Evolutionary conservation across 1,140 invertebrate genomes (phyloP), one percentile per base, ranked within the genome.

Genomic region (Trichogramma pretiosum): DNA sequence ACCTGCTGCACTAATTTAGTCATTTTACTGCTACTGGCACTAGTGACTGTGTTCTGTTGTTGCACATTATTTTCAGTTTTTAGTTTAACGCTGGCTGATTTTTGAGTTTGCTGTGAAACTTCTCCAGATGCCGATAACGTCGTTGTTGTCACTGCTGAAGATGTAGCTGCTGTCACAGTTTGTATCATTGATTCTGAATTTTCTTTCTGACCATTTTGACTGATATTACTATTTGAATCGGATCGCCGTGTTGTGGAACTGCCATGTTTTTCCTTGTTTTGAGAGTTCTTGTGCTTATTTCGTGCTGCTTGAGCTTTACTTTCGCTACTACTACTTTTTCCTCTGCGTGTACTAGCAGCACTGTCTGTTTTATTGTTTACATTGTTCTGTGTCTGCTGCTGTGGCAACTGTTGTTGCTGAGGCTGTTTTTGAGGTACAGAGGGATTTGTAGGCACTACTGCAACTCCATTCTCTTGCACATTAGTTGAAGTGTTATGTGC

Each of bases 271-370:
- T 72, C 70, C 50, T 71, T 72, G 35, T 72, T 72, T 48, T 70
- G 68, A 33, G 59, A 67, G 58, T 72, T 72, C 62, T 71, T 72
- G 41, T 72, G 68, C 51, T 72, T 72, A 40, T 71, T 72, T 1
- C 70, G 58, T 28, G 63, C 67, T 36, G 68, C 67, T 40, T 72
- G 70, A 4, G 65, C 66, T 53, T 72, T 72, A 50, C 70, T 71
- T 50, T 72, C 70, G 53, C 65, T 71, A 50, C 69, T 72, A 59
- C 63, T 72, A 59, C 63, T 68, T 53, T 72, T 72, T 32, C 67
- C 65, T 28, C 70, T 60, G 4, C 70, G 61, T 47, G 62, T 50
- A 54, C 52, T 54, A 24, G 58, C 55, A 43, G 56, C 57, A 48
- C 50, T 67, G 55, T 71, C 70, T 26, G 67, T 67, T 45, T 72